Percentiles rank a stretch among this genome's conserved stretches.
Conservation (phyloP, 2,888 invertebrate species). For the Cyaniris semiargus region DNA sequence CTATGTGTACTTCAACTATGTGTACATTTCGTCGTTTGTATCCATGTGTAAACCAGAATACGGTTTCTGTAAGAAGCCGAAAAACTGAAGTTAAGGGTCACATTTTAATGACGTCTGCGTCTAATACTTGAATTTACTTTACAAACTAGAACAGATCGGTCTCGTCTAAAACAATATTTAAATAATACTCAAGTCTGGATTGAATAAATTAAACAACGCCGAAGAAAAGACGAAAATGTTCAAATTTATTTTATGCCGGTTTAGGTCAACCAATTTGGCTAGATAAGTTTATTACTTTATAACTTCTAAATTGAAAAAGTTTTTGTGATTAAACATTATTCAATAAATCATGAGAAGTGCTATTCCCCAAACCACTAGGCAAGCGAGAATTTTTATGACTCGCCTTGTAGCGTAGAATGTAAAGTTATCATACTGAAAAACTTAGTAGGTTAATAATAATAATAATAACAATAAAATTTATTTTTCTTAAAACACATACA, state of each 20-base stretch:
- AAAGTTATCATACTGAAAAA: too few relatives aligned
- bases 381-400: too few relatives aligned
- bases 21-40: too few relatives aligned
- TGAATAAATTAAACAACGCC: constrained; percentile 7
- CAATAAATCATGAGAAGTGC: not conserved
- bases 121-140: not conserved
- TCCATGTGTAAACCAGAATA: too few relatives aligned
- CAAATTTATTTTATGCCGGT: not conserved
- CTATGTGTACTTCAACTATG: too few relatives aligned
- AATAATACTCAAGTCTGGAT: not conserved
- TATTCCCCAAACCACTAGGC: too few relatives aligned
- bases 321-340: not conserved
- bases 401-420: too few relatives aligned
- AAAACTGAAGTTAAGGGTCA: not conserved
- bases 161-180: not conserved
- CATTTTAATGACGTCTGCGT: not conserved
- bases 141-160: not conserved
- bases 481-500: too few relatives aligned
- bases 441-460: too few relatives aligned
- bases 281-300: not conserved
- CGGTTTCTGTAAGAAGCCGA: too few relatives aligned
- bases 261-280: not conserved
- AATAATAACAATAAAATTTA: too few relatives aligned
- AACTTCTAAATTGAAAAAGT: constrained; percentile 2
- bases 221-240: not conserved